Evolutionary conservation across 1,140 invertebrate species (phyloP), one percentile per base, ranked within the genome.

Genomic region (Zaprionus inermis): DNA sequence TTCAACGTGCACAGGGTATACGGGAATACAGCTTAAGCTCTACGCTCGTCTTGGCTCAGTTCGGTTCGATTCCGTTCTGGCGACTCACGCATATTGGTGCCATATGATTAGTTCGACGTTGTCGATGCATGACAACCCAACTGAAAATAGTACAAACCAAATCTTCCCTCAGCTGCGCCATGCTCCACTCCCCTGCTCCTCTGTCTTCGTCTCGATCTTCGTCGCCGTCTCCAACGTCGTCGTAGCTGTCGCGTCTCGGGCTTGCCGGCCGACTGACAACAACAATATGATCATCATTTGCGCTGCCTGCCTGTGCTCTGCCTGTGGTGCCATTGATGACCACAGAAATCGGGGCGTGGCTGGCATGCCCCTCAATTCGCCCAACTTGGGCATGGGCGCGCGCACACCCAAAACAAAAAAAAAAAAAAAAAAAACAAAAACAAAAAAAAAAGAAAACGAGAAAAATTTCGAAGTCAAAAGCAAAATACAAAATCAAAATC

Each of bases 261-360:
- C 80, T 74, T 78, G 74, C 59, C 79, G 59, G 66, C 1, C 22
- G 22, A 4, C 2, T 57, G 32, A 14, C 46, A 80, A 73, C 56
- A 86, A 82, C 71, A 86, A 78, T 70, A 84, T 85, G 74, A 81
- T 85, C 61, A 82, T 82, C 56, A 49, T 49, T 28, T 28, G 24
- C 3, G 22, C 4, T 24, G n/a, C n/a, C n/a, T 6, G 67, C 64
- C 54, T 60, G 52, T 51, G 59, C 34, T 54, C 46, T 60, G 46
- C 63, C 69, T 67, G 73, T 81, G 61, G 69, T 88, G 79, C 83
- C 84, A 88, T 88, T 88, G 83, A 88, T 88, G 83, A 88, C 83
- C 83, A 88, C 83, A 81, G 88, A 86, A 79, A 81, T 66, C 77
- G 82, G 82, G 82, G 82, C 82, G 82, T 86, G 82, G 83, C 64